phyloP scores from a whole-genome alignment of 2,888 invertebrate species.

The Rhimphoctona megacephalus region DNA sequence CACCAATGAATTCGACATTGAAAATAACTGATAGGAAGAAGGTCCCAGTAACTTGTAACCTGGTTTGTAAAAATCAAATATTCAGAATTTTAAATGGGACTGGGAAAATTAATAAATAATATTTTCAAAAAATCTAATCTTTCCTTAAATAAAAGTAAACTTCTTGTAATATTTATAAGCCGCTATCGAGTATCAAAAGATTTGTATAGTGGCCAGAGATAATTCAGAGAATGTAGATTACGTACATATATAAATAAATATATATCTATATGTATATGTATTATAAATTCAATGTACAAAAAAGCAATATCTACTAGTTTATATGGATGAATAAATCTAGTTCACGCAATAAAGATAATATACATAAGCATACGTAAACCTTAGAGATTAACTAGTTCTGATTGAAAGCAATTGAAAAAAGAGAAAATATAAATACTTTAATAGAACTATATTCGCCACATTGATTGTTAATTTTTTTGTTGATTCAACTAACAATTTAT shows the following conservation, averaged over 20 bases:
- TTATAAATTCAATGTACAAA: constrained; percentile 77
- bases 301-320: constrained; percentile 76
- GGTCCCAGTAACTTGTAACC: neutral
- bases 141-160: constrained; percentile 5
- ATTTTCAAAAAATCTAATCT: constrained; percentile 6
- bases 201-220: constrained; percentile 24
- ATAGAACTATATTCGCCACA: constrained; percentile 56
- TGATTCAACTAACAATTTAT: constrained; percentile 13
- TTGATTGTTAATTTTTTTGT: constrained; percentile 70
- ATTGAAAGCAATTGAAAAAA: constrained; percentile 52
- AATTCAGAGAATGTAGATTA: constrained; percentile 43
- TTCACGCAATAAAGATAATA: constrained; percentile 66
- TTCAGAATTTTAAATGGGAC: neutral
- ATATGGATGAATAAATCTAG: constrained; percentile 22
- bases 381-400: constrained; percentile 60
- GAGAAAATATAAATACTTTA: neutral
- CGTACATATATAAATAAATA: constrained; percentile 41
- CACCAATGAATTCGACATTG: neutral
- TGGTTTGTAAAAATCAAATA: neutral
- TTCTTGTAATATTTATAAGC: constrained; percentile 21
- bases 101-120: neutral
- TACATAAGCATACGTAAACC: constrained; percentile 53
- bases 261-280: constrained; percentile 63
- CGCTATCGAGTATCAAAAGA: constrained; percentile 21
- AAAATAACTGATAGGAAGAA: neutral